These are phyloP conservation scores for Ursus arctos DNA, from an alignment of 2,113 vertebrate genomes.

Conservation along the genomic window DNA sequence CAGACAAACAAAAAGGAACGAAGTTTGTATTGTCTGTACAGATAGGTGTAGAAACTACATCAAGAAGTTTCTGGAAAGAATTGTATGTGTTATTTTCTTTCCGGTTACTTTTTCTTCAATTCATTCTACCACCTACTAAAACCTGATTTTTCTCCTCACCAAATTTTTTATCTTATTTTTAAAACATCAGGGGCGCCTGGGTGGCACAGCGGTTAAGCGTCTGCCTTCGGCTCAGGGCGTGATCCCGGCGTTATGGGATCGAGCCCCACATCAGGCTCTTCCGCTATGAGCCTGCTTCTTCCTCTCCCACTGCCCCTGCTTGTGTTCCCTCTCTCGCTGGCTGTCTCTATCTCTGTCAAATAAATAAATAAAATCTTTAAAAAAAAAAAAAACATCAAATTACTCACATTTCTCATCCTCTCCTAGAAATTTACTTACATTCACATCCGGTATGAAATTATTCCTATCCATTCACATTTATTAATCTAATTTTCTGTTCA, in stretches of 20 bases:
- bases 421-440: not conserved
- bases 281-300: too few relatives aligned
- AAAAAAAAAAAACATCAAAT: not conserved
- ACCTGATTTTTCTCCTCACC: not conserved
- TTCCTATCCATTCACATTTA: not conserved
- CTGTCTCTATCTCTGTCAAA: too few relatives aligned
- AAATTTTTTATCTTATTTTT: not conserved
- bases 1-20: not conserved
- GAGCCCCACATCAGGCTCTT: too few relatives aligned
- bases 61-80: not conserved
- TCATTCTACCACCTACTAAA: not conserved
- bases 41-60: not conserved
- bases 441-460: not conserved
- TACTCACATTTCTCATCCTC: not conserved
- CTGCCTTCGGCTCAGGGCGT: too few relatives aligned
- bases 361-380: too few relatives aligned
- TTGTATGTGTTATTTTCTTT: not conserved
- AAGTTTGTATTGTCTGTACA: not conserved
- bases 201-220: too few relatives aligned
- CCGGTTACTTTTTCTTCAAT: not conserved
- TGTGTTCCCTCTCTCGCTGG: too few relatives aligned
- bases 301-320: too few relatives aligned
- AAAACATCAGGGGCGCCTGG: not conserved
- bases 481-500: not conserved
- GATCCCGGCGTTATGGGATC: too few relatives aligned